Evolutionary conservation across 2,888 invertebrate genomes (phyloP), one percentile per base, ranked within the genome.

Genomic region (Calliphora vomitoria): DNA sequence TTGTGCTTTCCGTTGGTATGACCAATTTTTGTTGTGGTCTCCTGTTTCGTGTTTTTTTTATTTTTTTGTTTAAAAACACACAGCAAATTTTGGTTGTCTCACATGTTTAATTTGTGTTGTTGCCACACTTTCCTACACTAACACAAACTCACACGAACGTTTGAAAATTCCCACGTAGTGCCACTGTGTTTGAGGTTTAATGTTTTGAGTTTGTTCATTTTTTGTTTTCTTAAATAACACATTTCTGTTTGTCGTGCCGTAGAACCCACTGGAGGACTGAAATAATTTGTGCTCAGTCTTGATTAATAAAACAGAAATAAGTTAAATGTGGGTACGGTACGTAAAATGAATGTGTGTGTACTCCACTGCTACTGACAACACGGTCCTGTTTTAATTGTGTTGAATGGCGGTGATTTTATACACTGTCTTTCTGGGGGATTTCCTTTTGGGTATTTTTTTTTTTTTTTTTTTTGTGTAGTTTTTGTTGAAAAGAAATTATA

Each of bases 21-120:
- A 50, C 50, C 50, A 71, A 79, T 47, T 71, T 53, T 64, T 31
- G 53, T 31, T 6, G 71, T 50, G 60, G 80, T 80, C 50, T 69
- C 20, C 69, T 50, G 38, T 15, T 55, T 69, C 79, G 8, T 79
- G 47, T 35, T 35, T 35, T 35, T 35, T 25, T 1, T n/a, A n/a
- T n/a, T 20, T 13, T 41, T 69, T 60, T 60, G 13, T 47, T 66
- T 4, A 41, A 55, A 64, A 60, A 66, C 8, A 69, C 11, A 62
- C 38, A 53, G 15, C 41, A 41, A 41, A 64, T 53, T 38, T 35
- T 62, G 62, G 38, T 60, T 62, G 31, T 31, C 25, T 72, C 18
- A n/a, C 50, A 71, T 80, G 53, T 38, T 53, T 64, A 76, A 66
- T 58, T 60, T 18, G 55, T 47, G 60, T 18, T 35, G 35, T 20